Base-by-base conservation (phyloP, 2,113 vertebrate species). In the Panurus biarmicus region DNA sequence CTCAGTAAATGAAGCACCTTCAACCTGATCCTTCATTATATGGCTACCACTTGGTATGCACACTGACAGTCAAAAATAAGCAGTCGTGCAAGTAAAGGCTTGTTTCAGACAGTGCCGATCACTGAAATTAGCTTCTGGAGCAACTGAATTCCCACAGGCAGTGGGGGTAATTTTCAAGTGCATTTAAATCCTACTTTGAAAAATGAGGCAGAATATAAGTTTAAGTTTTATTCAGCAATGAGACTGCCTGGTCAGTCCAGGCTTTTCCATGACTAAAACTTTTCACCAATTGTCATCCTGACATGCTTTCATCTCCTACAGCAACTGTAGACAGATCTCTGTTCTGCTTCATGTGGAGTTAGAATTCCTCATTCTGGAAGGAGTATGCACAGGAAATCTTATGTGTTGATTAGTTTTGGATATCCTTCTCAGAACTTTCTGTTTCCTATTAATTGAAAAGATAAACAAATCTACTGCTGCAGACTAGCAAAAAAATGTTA, bases 241-340 rank as follows among this genome's bases (percentile, higher is more conserved):
- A 23, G 15, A 53, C 17, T 56, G 12, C 13, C 16, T 2, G 7
- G 14, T 91, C 77, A 89, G 47, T 51, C 31, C 36, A 69, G n/a
- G 22, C 28, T 93, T 84, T 92, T 87, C 40, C 24, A 16, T 51
- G 33, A 60, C 61, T 82, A 53, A 69, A 91, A 56, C 29, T 71
- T 94, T 87, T 85, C 36, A 75, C 61, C 26, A 23, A 4, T 28
- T 82, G 70, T 69, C 62, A 79, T 45, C 48, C 54, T 87, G 69
- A 85, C 78, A 54, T 36, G 29, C 35, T 84, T 94, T 77, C 3
- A n/a, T 53, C 40, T 80, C 22, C 72, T 58, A 26, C 21, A 10
- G 22, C 33, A 81, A 15, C 69, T 78, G 19, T 0, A 4, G 71
- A 36, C 2, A 1, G n/a, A 53, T 0, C 3, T 44, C 19, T 76